Base-by-base conservation (phyloP, 2,888 invertebrate genomes). In the Mythimna loreyi region DNA sequence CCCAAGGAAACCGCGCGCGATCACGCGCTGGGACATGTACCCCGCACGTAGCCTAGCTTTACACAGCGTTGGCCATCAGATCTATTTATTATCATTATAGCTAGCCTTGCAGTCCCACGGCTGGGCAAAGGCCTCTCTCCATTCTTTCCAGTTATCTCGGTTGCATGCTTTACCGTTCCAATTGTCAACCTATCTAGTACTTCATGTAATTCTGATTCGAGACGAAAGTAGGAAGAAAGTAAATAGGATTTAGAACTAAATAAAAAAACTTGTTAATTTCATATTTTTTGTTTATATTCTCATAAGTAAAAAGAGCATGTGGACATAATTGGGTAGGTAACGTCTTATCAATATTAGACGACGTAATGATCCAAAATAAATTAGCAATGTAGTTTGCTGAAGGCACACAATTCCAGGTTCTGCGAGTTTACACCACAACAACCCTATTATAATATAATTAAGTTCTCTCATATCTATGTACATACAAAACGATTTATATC, bases 221-320 rank as follows among this genome's bases (percentile, higher is more conserved):
- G 8, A 52, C 28, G 9, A 25, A 52, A 52, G 8, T 19, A n/a
- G 21, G 16, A 50, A 28, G 25, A 45, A 43, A 4, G 1, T 16
- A 13, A 21, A 5, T 25, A 21, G 33, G 47, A 21, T 49, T 21
- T 43, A 52, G 4, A 21, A 58, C 28, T 9, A 9, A 78, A 81
- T 74, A 58, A 65, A 79, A 84, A 81, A 56, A 43, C 67, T 57
- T 47, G 61, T 66, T 75, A 67, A 65, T 74, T 81, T 80, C 57
- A 68, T 69, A 67, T 77, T 84, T n/a, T 72, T 81, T 84, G 80
- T 85, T 85, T 87, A 85, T 88, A 87, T 88, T 86, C 75, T 85
- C 81, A 72, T 83, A 85, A 83, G 87, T 87, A 87, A 87, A 87
- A 87, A 88, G 85, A 87, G 86, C 82, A 81, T 85, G 77, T 83